Percentiles rank a stretch among this genome's conserved stretches.
phyloP scores from a whole-genome alignment of 2,113 vertebrate species.

The Takifugu bimaculatus region DNA sequence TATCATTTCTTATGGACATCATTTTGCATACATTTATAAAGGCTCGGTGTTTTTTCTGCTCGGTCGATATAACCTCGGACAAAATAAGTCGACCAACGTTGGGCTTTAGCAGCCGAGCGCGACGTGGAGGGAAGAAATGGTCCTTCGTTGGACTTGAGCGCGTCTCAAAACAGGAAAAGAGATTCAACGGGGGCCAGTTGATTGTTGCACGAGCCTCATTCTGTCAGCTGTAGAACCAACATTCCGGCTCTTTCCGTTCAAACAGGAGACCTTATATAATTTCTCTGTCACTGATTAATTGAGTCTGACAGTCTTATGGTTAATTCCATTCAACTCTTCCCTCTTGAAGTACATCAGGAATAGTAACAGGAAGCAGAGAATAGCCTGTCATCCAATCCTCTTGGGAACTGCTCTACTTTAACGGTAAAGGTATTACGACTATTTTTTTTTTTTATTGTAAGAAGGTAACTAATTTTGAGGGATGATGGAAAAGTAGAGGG shows the following conservation, averaged over 20 bases:
- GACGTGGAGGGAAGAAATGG: conserved; percentile 15
- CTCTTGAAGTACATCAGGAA: conserved; percentile 59
- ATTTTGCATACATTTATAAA: too few relatives aligned
- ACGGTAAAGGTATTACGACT: conserved; percentile 30
- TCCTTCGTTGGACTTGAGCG: conserved; percentile 1
- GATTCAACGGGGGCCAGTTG: conserved; percentile 5
- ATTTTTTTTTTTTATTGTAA: conserved; percentile 34
- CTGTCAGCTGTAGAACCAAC: conserved; percentile 27
- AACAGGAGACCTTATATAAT: conserved; percentile 34
- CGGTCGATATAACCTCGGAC: too few relatives aligned
- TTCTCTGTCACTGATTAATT: conserved; percentile 36
- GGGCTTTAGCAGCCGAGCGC: conserved; percentile 1
- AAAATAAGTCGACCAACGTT: too few relatives aligned
- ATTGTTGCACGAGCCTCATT: conserved; percentile 14
- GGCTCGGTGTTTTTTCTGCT: too few relatives aligned
- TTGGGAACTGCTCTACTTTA: conserved; percentile 70
- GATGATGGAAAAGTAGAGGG: neutral
- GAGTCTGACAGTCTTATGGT: conserved; percentile 49
- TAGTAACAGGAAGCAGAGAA: conserved; percentile 60
- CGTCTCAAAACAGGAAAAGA: conserved; percentile 18
- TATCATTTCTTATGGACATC: too few relatives aligned
- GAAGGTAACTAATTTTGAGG: neutral
- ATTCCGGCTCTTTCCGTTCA: conserved; percentile 16
- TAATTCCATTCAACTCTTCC: conserved; percentile 50
- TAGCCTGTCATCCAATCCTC: conserved; percentile 58